Percentiles rank a stretch among this genome's conserved stretches.
Evolutionary conservation across 2,888 invertebrate genomes (phyloP).

Genomic region (Atrina japonica): DNA sequence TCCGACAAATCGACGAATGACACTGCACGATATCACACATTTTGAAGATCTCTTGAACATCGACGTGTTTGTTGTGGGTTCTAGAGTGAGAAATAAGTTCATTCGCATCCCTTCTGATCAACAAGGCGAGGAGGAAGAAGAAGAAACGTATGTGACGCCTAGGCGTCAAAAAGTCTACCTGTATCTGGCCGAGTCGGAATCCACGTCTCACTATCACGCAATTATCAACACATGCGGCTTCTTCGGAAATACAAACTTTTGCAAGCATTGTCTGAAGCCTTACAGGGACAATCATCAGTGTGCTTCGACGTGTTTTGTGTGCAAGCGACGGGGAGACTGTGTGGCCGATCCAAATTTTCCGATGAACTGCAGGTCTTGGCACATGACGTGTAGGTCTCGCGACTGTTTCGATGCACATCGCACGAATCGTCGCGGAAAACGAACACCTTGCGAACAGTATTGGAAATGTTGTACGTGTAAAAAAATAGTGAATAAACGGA

Average conservation of each 20-base stretch:
- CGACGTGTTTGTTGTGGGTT: conserved; percentile 21
- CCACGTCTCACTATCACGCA: conserved; percentile 24
- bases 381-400: too few relatives aligned
- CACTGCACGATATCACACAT: background rate
- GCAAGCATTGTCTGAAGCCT: conserved; percentile 37
- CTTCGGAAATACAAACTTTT: conserved; percentile 25
- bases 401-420: too few relatives aligned
- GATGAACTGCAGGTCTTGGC: too few relatives aligned
- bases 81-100: conserved; percentile 14
- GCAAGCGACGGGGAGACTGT: conserved; percentile 9
- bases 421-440: too few relatives aligned
- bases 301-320: conserved; percentile 32
- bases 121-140: background rate
- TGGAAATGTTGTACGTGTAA: conserved; percentile 36
- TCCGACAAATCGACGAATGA: background rate
- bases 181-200: conserved; percentile 13
- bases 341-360: background rate
- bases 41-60: conserved; percentile 11
- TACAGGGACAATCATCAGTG: conserved; percentile 34
- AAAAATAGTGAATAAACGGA: conserved; percentile 21
- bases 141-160: background rate
- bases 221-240: conserved; percentile 27
- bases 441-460: conserved; percentile 29
- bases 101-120: conserved; percentile 2
- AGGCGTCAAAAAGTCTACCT: conserved; percentile 15